A percentile compares a stretch with the other conserved stretches of the same genome.
These are phyloP conservation scores for Drosophila tropicalis DNA, from an alignment of 1,140 invertebrate species.

Conservation along the genomic window DNA sequence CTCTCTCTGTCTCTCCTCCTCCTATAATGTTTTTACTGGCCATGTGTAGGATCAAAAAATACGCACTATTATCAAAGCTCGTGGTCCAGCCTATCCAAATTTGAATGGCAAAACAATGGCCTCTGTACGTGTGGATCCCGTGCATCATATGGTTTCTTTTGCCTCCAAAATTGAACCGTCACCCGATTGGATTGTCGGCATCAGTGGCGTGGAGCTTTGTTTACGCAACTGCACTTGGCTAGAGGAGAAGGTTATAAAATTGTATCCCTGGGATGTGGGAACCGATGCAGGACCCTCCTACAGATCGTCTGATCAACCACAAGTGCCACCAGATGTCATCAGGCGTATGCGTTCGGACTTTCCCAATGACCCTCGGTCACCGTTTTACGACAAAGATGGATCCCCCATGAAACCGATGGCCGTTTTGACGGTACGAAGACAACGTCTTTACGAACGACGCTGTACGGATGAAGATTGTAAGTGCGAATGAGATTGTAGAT, in stretches of 20 bases:
- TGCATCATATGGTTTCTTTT: conserved; percentile 96
- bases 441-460: conserved; percentile 93
- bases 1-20: no score
- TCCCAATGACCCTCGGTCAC: conserved; percentile 92
- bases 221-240: conserved; percentile 96
- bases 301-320: conserved; percentile 91
- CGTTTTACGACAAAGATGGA: conserved; percentile 93
- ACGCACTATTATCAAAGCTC: conserved; percentile 98
- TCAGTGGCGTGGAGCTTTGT: conserved; percentile 96
- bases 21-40: background rate
- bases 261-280: conserved; percentile 98
- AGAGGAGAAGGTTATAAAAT: conserved; percentile 91
- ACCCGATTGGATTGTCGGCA: conserved; percentile 99
- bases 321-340: conserved; percentile 92
- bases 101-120: conserved; percentile 95
- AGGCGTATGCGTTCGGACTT: conserved; percentile 91
- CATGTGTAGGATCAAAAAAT: conserved; percentile 92
- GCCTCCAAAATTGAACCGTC: conserved; percentile 98
- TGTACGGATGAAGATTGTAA: conserved; percentile 85
- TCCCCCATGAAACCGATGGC: conserved; percentile 95
- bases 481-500: background rate
- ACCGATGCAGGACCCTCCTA: conserved; percentile 97
- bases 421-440: conserved; percentile 89
- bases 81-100: conserved; percentile 96
- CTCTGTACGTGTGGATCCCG: conserved; percentile 94